These are phyloP conservation scores for Drosophila lini DNA, from an alignment of 1,140 invertebrate genomes.

Conservation along the genomic window DNA sequence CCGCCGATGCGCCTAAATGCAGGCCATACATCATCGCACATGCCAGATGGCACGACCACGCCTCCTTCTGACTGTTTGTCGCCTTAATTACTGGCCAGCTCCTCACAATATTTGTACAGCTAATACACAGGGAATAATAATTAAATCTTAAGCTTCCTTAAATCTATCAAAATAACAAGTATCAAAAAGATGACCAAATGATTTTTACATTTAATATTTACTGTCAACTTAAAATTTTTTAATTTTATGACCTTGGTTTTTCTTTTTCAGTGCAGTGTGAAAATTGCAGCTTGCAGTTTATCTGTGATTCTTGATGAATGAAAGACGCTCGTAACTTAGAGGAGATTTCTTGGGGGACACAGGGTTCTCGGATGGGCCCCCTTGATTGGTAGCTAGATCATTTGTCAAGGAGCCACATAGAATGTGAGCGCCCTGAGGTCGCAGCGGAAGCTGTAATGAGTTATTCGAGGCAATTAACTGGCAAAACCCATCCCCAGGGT, in stretches of 20 bases:
- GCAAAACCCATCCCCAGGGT: conserved; percentile 21
- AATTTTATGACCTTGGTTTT: neutral
- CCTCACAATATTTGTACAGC: conserved; percentile 70
- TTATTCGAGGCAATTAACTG: conserved; percentile 76
- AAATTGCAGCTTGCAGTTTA: neutral
- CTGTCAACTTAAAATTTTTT: neutral
- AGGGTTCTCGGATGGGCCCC: neutral
- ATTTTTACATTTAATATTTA: neutral
- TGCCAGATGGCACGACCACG: conserved; percentile 61
- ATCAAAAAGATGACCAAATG: no score
- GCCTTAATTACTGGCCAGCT: conserved; percentile 73
- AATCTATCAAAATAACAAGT: fast-evolving
- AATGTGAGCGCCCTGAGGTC: conserved; percentile 62
- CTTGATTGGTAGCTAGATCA: conserved; percentile 67
- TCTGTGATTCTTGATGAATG: conserved; percentile 59
- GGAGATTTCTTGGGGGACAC: neutral
- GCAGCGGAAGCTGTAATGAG: conserved; percentile 81
- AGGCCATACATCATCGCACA: conserved; percentile 66
- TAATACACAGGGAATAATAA: conserved; percentile 33
- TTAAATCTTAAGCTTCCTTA: neutral
- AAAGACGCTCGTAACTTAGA: conserved; percentile 41
- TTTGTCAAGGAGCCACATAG: conserved; percentile 76
- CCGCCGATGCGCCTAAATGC: conserved; percentile 54
- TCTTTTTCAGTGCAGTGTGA: neutral
- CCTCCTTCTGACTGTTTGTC: conserved; percentile 71